phyloP scores from a whole-genome alignment of 2,888 invertebrate species.

The Oligia fasciuncula region DNA sequence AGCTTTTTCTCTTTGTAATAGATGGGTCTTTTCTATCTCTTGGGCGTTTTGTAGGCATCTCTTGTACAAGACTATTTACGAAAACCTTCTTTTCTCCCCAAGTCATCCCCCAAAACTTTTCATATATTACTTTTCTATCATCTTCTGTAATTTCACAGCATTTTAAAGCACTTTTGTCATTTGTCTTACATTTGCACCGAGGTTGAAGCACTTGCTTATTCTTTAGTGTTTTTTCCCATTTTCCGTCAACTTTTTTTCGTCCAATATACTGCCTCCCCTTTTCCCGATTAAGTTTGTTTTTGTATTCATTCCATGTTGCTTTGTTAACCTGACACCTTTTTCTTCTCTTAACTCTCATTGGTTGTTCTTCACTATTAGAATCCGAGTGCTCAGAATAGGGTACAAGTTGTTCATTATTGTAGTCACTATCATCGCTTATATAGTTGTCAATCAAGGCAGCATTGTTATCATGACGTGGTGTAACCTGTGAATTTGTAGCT shows the following conservation, averaged over 20 bases:
- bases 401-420: slow-evolving; percentile 46
- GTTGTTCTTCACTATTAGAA: slow-evolving; percentile 34
- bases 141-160: slow-evolving; percentile 40
- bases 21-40: slow-evolving; percentile 44
- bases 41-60: slow-evolving; percentile 40
- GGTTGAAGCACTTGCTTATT: slow-evolving; percentile 44
- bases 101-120: slow-evolving; percentile 47
- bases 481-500: slow-evolving; percentile 42
- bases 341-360: slow-evolving; percentile 41
- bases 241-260: slow-evolving; percentile 43
- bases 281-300: slow-evolving; percentile 42
- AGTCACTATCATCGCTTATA: slow-evolving; percentile 44
- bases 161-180: slow-evolving; percentile 38
- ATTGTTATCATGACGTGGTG: slow-evolving; percentile 40
- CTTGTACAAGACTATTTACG: slow-evolving; percentile 39
- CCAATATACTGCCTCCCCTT: slow-evolving; percentile 45
- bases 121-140: slow-evolving; percentile 40
- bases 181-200: slow-evolving; percentile 41
- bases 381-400: slow-evolving; percentile 48
- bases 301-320: slow-evolving; percentile 34
- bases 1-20: slow-evolving; percentile 41
- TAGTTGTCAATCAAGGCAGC: slow-evolving; percentile 41
- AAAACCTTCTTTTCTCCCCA: slow-evolving; percentile 46
- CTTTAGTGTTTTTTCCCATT: slow-evolving; percentile 45
- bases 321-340: slow-evolving; percentile 52